Base-by-base conservation (phyloP, 1,140 invertebrate species). In the Asobara japonica region DNA sequence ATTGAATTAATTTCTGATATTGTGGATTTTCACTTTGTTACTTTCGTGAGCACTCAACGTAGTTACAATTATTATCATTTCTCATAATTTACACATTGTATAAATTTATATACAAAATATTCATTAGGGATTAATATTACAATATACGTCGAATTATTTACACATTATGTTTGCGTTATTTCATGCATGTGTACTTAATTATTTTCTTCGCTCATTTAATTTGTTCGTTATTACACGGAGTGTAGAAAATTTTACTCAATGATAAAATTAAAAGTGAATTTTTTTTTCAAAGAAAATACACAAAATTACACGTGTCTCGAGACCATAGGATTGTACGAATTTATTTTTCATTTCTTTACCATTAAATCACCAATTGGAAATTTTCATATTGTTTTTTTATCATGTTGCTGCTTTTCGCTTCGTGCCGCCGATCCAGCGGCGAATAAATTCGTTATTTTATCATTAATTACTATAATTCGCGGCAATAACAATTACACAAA, bases 41-140 rank as follows among this genome's bases (percentile, higher is more conserved):
- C 7, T 13, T 13, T 45, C 10, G n/a, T 45, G 41, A 45, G 41
- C 41, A 13, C 41, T 45, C 1, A 18, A 18, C 13, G 1, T 16
- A 45, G 3, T 41, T 13, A 41, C 10, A 18, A 13, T 45, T 45
- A 45, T 45, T 45, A n/a, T 45, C 62, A n/a, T 25, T 27, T 27
- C 62, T 62, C 36, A 16, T 65, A 22, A 65, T 65, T 41, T 65
- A 65, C 36, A 65, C 41, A 65, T 65, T 41, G 41, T 65, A 65
- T 27, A 65, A 65, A 65, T 41, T 41, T 65, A 65, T 65, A 65
- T 65, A 65, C 64, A 65, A 65, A 65, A 65, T 65, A 65, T 65
- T 65, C 33, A 41, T 65, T 36, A 65, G 25, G 64, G 38, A 33
- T 65, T 41, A 65, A 65, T 65, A 65, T 65, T 65, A 65, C 18